Conservation (phyloP, 2,888 invertebrate species). For the Aphidoletes aphidimyza region DNA sequence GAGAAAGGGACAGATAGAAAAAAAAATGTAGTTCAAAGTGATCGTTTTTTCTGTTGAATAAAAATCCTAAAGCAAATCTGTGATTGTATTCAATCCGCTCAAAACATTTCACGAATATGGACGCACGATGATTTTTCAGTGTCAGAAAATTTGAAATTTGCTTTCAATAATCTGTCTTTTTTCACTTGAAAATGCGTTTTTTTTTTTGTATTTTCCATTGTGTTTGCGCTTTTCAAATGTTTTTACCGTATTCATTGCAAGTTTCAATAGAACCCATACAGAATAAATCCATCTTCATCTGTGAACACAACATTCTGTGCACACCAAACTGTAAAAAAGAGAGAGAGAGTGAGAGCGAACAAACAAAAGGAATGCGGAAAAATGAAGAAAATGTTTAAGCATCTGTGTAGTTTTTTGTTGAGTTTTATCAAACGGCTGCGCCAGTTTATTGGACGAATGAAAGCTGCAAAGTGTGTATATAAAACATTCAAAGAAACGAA, state of each 20-base stretch:
- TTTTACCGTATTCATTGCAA: background rate
- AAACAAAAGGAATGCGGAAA: background rate
- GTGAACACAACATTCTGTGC: background rate
- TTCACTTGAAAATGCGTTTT: background rate
- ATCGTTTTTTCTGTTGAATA: background rate
- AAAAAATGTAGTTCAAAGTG: background rate
- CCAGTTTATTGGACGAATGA: background rate
- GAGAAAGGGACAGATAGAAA: too few species aligned
- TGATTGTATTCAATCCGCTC: background rate
- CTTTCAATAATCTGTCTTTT: background rate
- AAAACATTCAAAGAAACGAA: background rate
- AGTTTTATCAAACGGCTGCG: background rate
- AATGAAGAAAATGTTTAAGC: background rate
- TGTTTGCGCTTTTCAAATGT: background rate
- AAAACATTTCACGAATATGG: background rate
- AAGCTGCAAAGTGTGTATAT: background rate
- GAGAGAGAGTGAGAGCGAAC: too few species aligned
- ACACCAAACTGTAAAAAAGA: background rate
- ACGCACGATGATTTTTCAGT: too few species aligned
- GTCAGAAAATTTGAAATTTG: background rate
- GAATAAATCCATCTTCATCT: background rate
- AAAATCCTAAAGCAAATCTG: background rate
- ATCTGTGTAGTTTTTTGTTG: background rate
- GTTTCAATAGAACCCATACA: background rate
- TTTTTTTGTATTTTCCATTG: too few species aligned